Base-by-base conservation (phyloP, 2,888 invertebrate species). In the Acronicta psi region DNA sequence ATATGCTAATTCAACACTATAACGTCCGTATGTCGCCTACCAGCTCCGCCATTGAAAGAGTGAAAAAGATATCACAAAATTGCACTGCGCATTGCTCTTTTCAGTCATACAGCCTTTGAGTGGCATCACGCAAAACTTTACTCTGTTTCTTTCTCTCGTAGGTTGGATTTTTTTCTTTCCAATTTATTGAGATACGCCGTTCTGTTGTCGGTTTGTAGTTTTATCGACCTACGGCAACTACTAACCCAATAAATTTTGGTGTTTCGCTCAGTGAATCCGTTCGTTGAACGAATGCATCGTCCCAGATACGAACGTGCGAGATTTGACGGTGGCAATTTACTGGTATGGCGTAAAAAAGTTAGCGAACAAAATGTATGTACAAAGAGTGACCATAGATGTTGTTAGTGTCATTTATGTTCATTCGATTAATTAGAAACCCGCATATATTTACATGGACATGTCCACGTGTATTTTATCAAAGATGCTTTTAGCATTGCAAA, bases 201-300 rank as follows among this genome's bases (percentile, higher is more conserved):
- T 93, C 80, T 84, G 81, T 75, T 79, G 80, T 82, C 77, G 84
- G 77, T 76, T 68, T 77, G 80, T 86, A 90, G 89, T 92, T 93
- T 93, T 94, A 94, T 94, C 94, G 94, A 94, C 93, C 94, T 93
- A 91, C 88, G 89, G 93, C 89, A 88, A 93, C 94, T 94, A 93
- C 93, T 94, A 94, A 94, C 93, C 94, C 84, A 94, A 94, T 94
- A 94, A 94, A 94, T 94, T 94, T 93, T 83, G 92, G 93, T 92
- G 93, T 93, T 93, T 93, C 93, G 91, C 89, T 92, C 91, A 92
- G 88, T 91, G 93, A 90, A 91, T 92, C 91, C 91, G 87, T 87
- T 90, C 86, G 87, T 77, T 89, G 89, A 92, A 89, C 91, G 91
- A 93, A 93, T 94, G 93, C 94, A 94, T 90, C 92, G 93, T 88